Evolutionary conservation across 2,113 vertebrate species (phyloP).

Genomic region (cattle (Bos taurus)): ARS-UCD2.0 NC_037338.1:84011001-84011500

Average conservation of each 20-base stretch:
- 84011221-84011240: not conserved
- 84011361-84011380: not conserved
- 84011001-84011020: not conserved
- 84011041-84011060: not conserved
- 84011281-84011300: accelerated
- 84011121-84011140: not conserved
- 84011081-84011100: not conserved
- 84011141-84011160: not conserved
- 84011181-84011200: not conserved
- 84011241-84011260: not conserved
- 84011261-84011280: not conserved
- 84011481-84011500: not conserved
- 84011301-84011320: not conserved
- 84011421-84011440: not conserved
- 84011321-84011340: not conserved
- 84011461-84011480: not conserved
- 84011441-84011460: accelerated
- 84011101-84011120: not conserved
- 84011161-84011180: not conserved
- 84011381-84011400: not conserved
- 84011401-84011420: not conserved
- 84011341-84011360: not conserved
- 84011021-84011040: not conserved
- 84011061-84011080: not conserved
- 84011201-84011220: not conserved